These are phyloP conservation scores for Araneus ventricosus DNA, from an alignment of 1,140 invertebrate genomes.

Conservation along the genomic window DNA sequence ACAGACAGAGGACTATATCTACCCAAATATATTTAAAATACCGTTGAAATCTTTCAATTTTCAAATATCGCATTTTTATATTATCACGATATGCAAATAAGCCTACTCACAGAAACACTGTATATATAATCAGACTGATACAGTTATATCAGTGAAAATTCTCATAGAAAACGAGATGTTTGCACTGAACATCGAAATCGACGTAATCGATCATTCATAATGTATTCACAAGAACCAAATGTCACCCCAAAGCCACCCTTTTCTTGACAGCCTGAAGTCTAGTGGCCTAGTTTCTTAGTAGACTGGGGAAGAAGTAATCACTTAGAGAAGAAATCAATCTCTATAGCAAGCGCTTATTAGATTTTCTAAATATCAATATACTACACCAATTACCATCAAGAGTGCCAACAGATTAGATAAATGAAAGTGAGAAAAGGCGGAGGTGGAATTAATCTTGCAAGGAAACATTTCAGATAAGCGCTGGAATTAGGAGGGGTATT, in stretches of 20 bases:
- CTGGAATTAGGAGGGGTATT: neutral
- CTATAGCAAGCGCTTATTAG: neutral
- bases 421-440: neutral
- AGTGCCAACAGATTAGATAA: neutral
- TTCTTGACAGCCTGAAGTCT: neutral
- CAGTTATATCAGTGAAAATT: neutral
- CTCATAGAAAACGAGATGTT: neutral
- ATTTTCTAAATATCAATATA: neutral
- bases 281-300: neutral
- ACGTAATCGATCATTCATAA: constrained; percentile 14
- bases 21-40: too few relatives aligned
- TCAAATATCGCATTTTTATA: neutral
- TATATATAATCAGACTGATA: too few relatives aligned
- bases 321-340: neutral
- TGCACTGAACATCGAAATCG: neutral
- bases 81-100: neutral
- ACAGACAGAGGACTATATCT: too few relatives aligned
- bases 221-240: neutral
- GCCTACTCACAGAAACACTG: neutral
- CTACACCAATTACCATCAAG: neutral
- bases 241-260: neutral
- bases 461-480: neutral
- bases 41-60: too few relatives aligned
- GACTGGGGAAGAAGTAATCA: neutral
- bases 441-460: neutral